phyloP scores from a whole-genome alignment of 2,888 invertebrate genomes.

The Prenolepis imparis region DNA sequence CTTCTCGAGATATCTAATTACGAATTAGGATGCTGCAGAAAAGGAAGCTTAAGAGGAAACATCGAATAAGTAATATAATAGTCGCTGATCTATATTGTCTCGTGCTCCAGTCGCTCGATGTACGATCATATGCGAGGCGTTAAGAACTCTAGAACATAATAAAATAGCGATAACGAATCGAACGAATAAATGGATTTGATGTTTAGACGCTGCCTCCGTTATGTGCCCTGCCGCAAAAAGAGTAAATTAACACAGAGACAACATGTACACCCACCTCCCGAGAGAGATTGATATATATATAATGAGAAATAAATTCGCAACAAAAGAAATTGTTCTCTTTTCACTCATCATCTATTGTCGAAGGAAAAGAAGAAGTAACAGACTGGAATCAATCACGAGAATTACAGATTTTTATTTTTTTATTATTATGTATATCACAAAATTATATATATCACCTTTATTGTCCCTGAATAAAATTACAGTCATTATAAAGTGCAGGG shows the following conservation, averaged over 20 bases:
- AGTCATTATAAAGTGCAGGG: constrained; percentile 45
- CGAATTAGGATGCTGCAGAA: constrained; percentile 29
- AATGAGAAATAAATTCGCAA: constrained; percentile 76
- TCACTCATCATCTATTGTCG: neutral
- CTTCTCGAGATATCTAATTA: constrained; percentile 32
- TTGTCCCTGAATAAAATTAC: constrained; percentile 54
- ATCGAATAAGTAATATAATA: constrained; percentile 4
- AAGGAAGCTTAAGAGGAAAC: neutral
- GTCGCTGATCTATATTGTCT: constrained; percentile 34
- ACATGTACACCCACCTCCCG: constrained; percentile 69
- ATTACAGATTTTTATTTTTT: neutral
- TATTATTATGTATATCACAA: constrained; percentile 60
- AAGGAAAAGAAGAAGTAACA: neutral
- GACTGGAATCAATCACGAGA: constrained; percentile 4
- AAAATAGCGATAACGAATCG: constrained; percentile 73
- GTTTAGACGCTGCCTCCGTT: constrained; percentile 80
- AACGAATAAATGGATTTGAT: constrained; percentile 82
- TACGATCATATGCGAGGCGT: constrained; percentile 69
- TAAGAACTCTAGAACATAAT: constrained; percentile 70
- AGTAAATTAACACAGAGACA: constrained; percentile 58
- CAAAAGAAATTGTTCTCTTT: constrained; percentile 66
- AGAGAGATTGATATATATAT: constrained; percentile 70
- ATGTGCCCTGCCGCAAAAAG: constrained; percentile 74
- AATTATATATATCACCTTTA: constrained; percentile 57
- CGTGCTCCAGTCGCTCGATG: constrained; percentile 78